Conservation (phyloP, 1,140 invertebrate species). For the Magallana gigas region DNA sequence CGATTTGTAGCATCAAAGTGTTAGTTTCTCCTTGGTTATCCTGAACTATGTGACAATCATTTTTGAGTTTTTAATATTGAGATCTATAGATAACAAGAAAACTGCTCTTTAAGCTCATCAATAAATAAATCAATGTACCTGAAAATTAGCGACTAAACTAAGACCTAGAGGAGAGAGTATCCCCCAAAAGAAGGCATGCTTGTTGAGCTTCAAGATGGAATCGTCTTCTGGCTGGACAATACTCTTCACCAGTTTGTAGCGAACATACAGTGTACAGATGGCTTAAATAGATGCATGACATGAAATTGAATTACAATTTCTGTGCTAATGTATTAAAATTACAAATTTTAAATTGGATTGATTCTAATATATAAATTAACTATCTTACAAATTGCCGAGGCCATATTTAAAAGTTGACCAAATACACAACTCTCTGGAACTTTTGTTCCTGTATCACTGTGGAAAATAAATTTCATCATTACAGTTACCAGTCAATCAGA, state of each 20-base stretch:
- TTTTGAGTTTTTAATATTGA: too few relatives aligned
- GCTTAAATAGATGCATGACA: conserved; percentile 52
- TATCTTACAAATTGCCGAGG: neutral
- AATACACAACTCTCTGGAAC: conserved; percentile 80
- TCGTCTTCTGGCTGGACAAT: conserved; percentile 68
- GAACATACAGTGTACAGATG: conserved; percentile 74
- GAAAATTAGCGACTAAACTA: conserved; percentile 80
- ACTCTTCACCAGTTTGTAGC: conserved; percentile 76
- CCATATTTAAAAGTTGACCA: conserved; percentile 70
- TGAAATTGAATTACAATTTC: too few relatives aligned
- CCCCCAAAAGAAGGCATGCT: conserved; percentile 68
- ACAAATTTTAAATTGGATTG: too few relatives aligned
- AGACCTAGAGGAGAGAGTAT: conserved; percentile 69
- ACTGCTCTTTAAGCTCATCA: too few relatives aligned
- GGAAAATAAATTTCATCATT: too few relatives aligned
- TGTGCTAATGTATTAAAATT: too few relatives aligned
- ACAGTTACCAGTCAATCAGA: too few relatives aligned
- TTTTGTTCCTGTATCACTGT: conserved; percentile 79
- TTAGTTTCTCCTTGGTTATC: too few relatives aligned
- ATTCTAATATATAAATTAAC: neutral
- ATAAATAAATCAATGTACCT: conserved; percentile 66
- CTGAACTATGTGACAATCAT: too few relatives aligned
- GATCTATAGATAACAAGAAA: too few relatives aligned
- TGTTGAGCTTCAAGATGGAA: conserved; percentile 64
- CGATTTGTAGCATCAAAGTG: too few relatives aligned